Evolutionary conservation across 1,140 invertebrate species (phyloP), one percentile per base, ranked within the genome.

Genomic region (Conus ventricosus): DNA sequence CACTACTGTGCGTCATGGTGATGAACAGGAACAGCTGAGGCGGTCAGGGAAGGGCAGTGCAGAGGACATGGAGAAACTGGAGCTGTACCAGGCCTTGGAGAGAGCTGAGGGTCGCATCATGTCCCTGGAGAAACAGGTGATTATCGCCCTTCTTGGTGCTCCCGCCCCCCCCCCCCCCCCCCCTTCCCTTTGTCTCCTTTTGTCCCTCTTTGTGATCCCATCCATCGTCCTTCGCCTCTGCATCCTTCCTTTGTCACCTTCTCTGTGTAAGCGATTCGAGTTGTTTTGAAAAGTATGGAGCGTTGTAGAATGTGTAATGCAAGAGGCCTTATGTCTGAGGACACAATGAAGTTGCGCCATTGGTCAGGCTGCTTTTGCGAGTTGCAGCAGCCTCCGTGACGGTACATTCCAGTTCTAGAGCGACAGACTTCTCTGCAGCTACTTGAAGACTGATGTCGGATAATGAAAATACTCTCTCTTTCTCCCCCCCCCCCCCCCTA

Each of bases 101-200:
- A 92, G 92, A 89, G 93, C 94, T 10, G 93, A 95, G 82, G 93
- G 92, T 5, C 91, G 94, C 85, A 93, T 94, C 86, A 92, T 91
- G 85, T 91, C 94, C 8, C 91, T 95, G 20, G 94, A 95, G 89
- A 94, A 92, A 92, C 94, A 94, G 92, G 94, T 94, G 67, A 71
- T 71, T 20, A 13, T 53, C 23, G 10, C 51, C n/a, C 11, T 80
- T 80, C 78, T 80, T 80, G 1, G 2, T 80, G 1, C 60, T 4
- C 10, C 60, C 60, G 0, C 17, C 60, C 17, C 60, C 17, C 78
- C 23, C 78, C n/a, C 78, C n/a, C 78, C n/a, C 78, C 5, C 78
- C 23, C 78, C 23, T 1, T 5, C 78, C 23, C 78, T 80, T n/a
- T 80, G 11, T 80, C 78, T 53, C 78, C 5, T 4, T 80, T 23